Evolutionary conservation across 2,888 invertebrate species (phyloP).

Genomic region (Esperia sulphurella): DNA sequence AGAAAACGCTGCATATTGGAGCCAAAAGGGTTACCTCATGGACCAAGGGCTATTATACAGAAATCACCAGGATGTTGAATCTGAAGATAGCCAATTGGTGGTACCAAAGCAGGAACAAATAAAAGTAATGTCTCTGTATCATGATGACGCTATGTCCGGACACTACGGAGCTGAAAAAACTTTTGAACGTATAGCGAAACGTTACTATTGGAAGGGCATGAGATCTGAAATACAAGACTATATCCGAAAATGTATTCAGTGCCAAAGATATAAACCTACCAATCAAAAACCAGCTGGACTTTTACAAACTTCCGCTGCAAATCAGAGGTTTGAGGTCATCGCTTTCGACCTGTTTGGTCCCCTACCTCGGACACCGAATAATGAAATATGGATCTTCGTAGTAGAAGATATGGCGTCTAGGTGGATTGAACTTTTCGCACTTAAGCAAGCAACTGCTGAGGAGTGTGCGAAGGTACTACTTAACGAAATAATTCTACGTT

Average conservation of each 20-base stretch:
- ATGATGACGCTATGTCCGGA: constrained; percentile 17
- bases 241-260: constrained; percentile 8
- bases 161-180: constrained; percentile 19
- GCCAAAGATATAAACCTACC: constrained; percentile 3
- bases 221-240: constrained; percentile 4
- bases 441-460: constrained; percentile 16
- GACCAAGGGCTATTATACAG: constrained; percentile 15
- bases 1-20: constrained; percentile 8
- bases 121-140: constrained; percentile 12
- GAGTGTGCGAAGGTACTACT: constrained; percentile 15
- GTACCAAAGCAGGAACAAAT: background rate
- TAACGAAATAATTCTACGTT: constrained; percentile 20
- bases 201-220: constrained; percentile 9
- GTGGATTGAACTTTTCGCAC: constrained; percentile 19
- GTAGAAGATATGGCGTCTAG: constrained; percentile 21
- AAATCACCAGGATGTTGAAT: constrained; percentile 8
- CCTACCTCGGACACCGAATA: constrained; percentile 12
- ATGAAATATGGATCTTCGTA: constrained; percentile 16
- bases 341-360: constrained; percentile 25
- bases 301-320: constrained; percentile 7
- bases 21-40: constrained; percentile 18
- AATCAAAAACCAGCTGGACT: constrained; percentile 6
- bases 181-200: constrained; percentile 7
- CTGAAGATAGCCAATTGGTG: constrained; percentile 17
- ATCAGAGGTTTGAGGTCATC: constrained; percentile 14